These are phyloP conservation scores for Acanthurus lineatus DNA, from an alignment of 2,797 vertebrate species.

Conservation along the genomic window DNA sequence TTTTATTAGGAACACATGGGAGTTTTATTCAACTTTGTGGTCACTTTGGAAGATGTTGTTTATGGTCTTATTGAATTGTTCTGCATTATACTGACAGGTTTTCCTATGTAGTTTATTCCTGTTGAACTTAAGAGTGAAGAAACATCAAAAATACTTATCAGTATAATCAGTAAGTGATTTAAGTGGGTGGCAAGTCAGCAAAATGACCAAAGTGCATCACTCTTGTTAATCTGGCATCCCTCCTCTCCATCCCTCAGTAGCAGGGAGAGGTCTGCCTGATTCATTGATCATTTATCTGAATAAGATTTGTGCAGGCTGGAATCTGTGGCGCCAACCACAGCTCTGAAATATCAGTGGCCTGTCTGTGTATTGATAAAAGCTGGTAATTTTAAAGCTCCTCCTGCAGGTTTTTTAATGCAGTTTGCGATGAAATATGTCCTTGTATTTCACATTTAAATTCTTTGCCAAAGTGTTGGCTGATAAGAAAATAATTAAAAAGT, in stretches of 20 bases:
- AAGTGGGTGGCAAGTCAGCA: too few relatives aligned
- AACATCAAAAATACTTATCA: background rate
- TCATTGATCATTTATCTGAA: too few relatives aligned
- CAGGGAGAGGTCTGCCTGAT: too few relatives aligned
- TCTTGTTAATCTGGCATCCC: too few relatives aligned
- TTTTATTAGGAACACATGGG: background rate
- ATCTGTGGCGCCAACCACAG: too few relatives aligned
- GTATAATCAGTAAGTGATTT: too few relatives aligned
- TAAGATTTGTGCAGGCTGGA: too few relatives aligned
- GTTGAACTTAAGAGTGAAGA: background rate
- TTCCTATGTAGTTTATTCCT: background rate
- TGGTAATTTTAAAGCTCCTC: background rate
- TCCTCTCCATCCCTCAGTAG: too few relatives aligned
- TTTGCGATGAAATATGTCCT: background rate
- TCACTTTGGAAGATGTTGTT: background rate
- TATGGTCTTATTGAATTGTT: background rate
- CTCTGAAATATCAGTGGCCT: too few relatives aligned
- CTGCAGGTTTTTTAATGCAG: background rate
- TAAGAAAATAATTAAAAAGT: conserved; percentile 30
- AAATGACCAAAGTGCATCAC: too few relatives aligned
- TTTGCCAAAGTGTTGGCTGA: background rate
- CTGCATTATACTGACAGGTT: too few relatives aligned
- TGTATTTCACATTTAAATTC: conserved; percentile 10
- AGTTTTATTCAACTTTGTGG: background rate
- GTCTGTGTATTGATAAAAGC: too few relatives aligned